Conservation (phyloP, 2,797 vertebrate species). For the Amniataba percoides region DNA sequence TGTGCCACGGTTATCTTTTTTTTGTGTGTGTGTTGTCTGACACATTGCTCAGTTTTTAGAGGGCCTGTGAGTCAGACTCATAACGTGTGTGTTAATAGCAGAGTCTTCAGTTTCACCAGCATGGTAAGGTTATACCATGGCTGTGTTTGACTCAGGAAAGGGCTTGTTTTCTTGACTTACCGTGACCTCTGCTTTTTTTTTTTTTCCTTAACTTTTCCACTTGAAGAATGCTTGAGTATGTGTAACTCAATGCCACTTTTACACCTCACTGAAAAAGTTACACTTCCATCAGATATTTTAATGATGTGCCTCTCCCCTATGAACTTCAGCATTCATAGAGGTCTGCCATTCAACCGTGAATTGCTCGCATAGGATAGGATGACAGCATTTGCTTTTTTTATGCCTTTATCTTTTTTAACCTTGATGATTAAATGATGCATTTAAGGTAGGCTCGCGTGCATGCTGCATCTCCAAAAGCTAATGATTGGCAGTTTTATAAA, state of each 20-base stretch:
- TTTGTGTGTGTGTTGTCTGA: slow-evolving; percentile 52
- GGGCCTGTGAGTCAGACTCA: slow-evolving; percentile 70
- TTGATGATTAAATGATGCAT: slow-evolving; percentile 26
- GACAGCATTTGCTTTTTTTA: neutral
- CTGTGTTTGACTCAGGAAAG: slow-evolving; percentile 87
- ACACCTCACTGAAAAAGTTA: slow-evolving; percentile 75
- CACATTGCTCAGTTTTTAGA: slow-evolving; percentile 62
- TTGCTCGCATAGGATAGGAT: neutral
- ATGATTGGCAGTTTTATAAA: slow-evolving; percentile 7
- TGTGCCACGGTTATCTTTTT: slow-evolving; percentile 10
- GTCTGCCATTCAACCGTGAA: neutral
- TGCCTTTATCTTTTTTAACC: neutral
- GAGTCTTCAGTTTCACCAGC: slow-evolving; percentile 81
- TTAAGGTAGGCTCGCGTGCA: slow-evolving; percentile 13
- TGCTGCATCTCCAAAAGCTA: slow-evolving; percentile 9
- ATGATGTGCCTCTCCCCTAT: slow-evolving; percentile 44
- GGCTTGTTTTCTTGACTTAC: slow-evolving; percentile 87
- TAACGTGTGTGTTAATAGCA: slow-evolving; percentile 75
- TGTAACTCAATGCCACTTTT: slow-evolving; percentile 85
- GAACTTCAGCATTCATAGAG: slow-evolving; percentile 17
- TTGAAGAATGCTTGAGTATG: slow-evolving; percentile 80
- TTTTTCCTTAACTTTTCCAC: slow-evolving; percentile 78
- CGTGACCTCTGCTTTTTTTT: slow-evolving; percentile 80
- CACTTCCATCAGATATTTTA: slow-evolving; percentile 69
- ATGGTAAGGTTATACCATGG: slow-evolving; percentile 81